Conservation (phyloP, 2,797 vertebrate genomes). For the Galaxias olidus region DNA sequence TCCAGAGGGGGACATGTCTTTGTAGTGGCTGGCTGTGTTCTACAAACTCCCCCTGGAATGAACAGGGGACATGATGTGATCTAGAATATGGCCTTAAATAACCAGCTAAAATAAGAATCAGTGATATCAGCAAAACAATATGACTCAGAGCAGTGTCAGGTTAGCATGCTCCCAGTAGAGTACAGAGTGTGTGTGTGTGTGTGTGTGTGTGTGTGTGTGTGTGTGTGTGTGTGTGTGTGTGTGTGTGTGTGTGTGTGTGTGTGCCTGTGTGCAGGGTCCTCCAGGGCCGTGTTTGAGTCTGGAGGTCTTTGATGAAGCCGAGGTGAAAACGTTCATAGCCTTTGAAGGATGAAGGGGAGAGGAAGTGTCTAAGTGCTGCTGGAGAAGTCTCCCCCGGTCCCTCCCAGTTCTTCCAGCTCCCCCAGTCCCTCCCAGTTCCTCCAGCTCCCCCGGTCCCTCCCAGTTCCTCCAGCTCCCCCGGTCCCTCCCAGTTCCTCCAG, state of each 20-base stretch:
- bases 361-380: no score
- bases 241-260: constrained; percentile 15
- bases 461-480: no score
- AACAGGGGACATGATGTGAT: constrained; percentile 38
- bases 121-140: no score
- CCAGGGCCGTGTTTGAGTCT: no score
- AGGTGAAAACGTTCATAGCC: no score
- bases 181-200: constrained; percentile 3
- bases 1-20: constrained; percentile 40
- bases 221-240: constrained; percentile 3
- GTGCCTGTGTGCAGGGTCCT: constrained; percentile 29
- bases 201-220: constrained; percentile 15
- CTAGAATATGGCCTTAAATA: constrained; percentile 41
- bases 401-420: no score
- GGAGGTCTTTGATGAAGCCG: constrained; percentile 37
- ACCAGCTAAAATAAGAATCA: constrained; percentile 42
- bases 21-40: constrained; percentile 26
- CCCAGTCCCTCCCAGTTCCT: no score
- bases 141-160: no score
- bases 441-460: no score
- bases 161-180: constrained; percentile 2
- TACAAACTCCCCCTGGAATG: constrained; percentile 44
- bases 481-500: no score
- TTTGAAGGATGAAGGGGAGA: no score
- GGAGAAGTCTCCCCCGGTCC: no score